Evolutionary conservation across 37 sponge, comb jelly and placozoan species (phyloP), one percentile per base, ranked within the genome.

Genomic region (Hormiphora californensis): DNA sequence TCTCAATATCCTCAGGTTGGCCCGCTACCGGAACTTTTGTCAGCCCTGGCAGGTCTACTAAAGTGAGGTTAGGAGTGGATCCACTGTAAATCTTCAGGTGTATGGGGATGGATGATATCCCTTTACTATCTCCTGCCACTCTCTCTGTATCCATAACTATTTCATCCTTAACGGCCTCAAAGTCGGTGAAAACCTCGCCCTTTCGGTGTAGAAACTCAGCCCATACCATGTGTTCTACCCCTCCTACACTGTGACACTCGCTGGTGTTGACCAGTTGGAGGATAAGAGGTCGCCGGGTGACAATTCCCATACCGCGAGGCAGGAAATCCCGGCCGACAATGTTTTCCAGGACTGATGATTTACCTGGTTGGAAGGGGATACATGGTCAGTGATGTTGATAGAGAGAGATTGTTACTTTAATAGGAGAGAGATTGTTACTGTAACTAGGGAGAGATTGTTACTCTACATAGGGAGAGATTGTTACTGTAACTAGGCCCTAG

Each of bases 11-110:
- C n/a, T 91, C 92, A 0, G 99, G 99, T 63, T 98, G 99, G 59
- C 95, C 99, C 0, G 96, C 99, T 28, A 98, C 99, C 3, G 99
- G 99, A 4, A 98, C 99, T 81, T 91, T 89, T 11, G 98, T 97
- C 69, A 98, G 94, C 0, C 99, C 99, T 7, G 99, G 99, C 19
- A 95, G 85, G 69, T 98, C 99, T 1, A 95, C 89, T 17, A 98
- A 88, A 0, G 99, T 98, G 27, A 98, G 89, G 78, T 98, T 90
- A 0, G 95, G 89, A 41, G 95, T 96, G 28, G 95, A 93, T 39
- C 94, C 91, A n/a, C 96, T 95, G 85, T 54, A 92, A 33, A 98
- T 91, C 19, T 88, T 89, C 31, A 98, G 91, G 12, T 91, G 90
- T 57, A 98, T 98, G 8, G 99, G 93, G 0, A 90, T 89, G 31